Base-by-base conservation (phyloP, 1,140 invertebrate genomes). In the Lasioglossum baleicum region DNA sequence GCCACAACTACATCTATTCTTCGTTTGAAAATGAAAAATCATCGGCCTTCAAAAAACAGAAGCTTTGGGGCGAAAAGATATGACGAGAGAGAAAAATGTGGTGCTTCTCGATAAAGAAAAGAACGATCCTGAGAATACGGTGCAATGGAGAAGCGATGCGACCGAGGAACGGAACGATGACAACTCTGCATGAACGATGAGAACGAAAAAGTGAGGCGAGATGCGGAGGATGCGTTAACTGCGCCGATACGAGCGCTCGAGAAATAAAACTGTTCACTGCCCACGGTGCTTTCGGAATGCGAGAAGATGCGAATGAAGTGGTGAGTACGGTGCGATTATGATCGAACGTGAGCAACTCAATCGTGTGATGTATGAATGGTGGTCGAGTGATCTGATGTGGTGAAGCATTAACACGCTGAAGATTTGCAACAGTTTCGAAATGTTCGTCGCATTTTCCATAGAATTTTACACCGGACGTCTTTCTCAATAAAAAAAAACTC, bases 21-120 rank as follows among this genome's bases (percentile, higher is more conserved):
- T 35, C 48, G 20, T 64, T 53, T 11, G 35, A 48, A 51, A 73
- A 60, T n/a, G 65, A 58, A 67, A 75, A 53, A 61, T 3, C 61
- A 35, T 72, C 61, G 76, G 76, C 69, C 76, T 56, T 26, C 20
- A 73, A 78, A 78, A 77, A 77, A 70, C 42, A 63, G 17, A 73
- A 73, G 60, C 69, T 72, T 11, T 11, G 22, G 17, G 63, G 7
- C 40, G 42, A 42, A 71, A 20, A 40, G 2, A 63, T 26, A 26
- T 13, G 56, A 35, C 35, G 35, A 11, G 53, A 48, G 13, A 35
- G 53, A 7, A 53, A 20, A 35, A 53, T 8, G 17, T 56, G 68
- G 51, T 17, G 7, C 13, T 10, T n/a, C 26, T 20, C 20, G 4
- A 2, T 8, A 53, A 53, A 53, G 15, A 53, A 53, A 15, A 15